These are phyloP conservation scores for Hypanus sabinus DNA, from an alignment of 2,113 vertebrate species.

Conservation along the genomic window DNA sequence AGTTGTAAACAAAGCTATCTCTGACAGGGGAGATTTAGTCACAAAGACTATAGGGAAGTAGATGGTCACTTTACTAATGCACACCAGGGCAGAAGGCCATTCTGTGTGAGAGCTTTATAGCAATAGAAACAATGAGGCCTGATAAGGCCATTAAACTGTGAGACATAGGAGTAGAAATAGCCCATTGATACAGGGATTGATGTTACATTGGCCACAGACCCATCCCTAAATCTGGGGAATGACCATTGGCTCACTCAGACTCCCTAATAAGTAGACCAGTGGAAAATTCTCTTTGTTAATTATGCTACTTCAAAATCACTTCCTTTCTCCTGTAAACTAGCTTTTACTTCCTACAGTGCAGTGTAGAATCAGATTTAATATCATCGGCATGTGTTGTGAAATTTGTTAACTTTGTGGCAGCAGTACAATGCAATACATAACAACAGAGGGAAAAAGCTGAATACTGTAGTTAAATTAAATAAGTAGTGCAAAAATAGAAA, in stretches of 20 bases:
- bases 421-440: too few species aligned
- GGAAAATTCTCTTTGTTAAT: not conserved
- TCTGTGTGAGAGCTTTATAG: not conserved
- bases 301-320: not conserved
- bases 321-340: not conserved
- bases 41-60: not conserved
- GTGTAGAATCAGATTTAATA: too few species aligned
- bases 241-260: too few species aligned
- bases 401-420: too few species aligned
- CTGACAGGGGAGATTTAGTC: not conserved
- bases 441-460: too few species aligned
- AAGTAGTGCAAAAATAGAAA: too few species aligned
- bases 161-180: too few species aligned
- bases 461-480: too few species aligned
- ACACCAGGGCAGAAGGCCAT: not conserved
- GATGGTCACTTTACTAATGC: too few species aligned
- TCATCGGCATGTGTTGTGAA: too few species aligned
- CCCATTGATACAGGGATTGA: too few species aligned
- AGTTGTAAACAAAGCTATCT: not conserved
- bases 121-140: not conserved
- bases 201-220: not conserved
- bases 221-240: not conserved
- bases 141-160: not conserved
- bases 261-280: not conserved
- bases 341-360: too few species aligned